A percentile compares a stretch with the other conserved stretches of the same genome.
phyloP scores from a whole-genome alignment of 2,797 vertebrate genomes.

The Sebastes steindachneri region DNA sequence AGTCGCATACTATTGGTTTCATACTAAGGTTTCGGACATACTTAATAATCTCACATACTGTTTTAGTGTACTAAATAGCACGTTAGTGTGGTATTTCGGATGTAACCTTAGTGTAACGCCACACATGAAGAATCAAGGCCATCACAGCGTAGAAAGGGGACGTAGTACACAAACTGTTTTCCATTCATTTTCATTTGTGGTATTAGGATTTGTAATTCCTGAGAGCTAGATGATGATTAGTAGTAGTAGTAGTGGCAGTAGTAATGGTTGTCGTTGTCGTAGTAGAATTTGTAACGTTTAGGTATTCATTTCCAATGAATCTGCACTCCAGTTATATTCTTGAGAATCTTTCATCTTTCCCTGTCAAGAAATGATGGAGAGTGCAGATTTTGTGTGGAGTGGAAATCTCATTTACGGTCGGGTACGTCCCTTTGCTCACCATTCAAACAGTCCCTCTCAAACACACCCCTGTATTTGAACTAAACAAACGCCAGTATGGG shows the following conservation, averaged over 20 bases:
- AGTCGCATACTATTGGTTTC: too few relatives aligned
- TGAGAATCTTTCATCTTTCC: neutral
- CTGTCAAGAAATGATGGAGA: neutral
- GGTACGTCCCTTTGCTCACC: neutral
- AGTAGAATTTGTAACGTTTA: neutral
- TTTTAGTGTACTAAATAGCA: too few relatives aligned
- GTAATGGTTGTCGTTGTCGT: neutral
- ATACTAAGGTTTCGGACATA: too few relatives aligned
- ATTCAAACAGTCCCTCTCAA: neutral
- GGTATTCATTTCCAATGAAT: neutral
- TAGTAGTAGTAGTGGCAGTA: neutral
- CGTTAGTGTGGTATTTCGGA: accelerated
- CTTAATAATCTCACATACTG: too few relatives aligned
- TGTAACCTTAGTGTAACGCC: too few relatives aligned
- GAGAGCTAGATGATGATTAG: neutral
- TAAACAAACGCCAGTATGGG: neutral
- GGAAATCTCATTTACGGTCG: neutral
- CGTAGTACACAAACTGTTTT: neutral
- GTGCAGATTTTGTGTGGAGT: neutral
- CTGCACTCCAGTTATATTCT: neutral
- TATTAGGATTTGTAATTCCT: neutral
- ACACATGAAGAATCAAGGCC: neutral
- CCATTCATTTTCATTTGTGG: neutral
- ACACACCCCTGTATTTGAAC: constrained; percentile 18
- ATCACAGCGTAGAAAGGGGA: neutral